Evolutionary conservation across 2,888 invertebrate species (phyloP).

Genomic region (Isoperla grammatica): DNA sequence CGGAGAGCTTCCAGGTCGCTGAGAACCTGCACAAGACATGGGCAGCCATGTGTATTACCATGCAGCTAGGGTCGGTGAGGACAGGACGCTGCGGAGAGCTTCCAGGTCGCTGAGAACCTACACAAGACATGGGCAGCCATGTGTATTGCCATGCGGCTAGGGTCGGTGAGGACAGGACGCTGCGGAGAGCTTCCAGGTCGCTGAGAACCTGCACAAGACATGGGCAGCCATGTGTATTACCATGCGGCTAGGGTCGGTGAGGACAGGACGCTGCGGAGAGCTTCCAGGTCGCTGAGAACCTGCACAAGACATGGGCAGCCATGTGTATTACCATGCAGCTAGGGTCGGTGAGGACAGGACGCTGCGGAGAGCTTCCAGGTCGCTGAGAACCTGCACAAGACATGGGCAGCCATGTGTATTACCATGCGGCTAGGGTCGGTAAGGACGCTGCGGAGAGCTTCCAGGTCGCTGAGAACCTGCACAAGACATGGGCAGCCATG

Average conservation of each 20-base stretch:
- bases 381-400: constrained; percentile 47
- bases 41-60: constrained; percentile 66
- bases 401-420: constrained; percentile 67
- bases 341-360: constrained; percentile 54
- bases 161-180: constrained; percentile 53
- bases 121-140: constrained; percentile 65
- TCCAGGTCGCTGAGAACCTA: constrained; percentile 46
- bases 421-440: constrained; percentile 56
- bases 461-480: constrained; percentile 44
- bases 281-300: constrained; percentile 45
- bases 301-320: constrained; percentile 61
- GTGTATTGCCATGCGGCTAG: constrained; percentile 61
- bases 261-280: constrained; percentile 51
- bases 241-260: constrained; percentile 57
- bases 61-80: constrained; percentile 55
- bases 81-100: constrained; percentile 51
- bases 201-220: constrained; percentile 49
- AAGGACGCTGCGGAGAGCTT: constrained; percentile 53
- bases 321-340: constrained; percentile 64
- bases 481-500: constrained; percentile 65
- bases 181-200: constrained; percentile 50
- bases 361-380: constrained; percentile 50
- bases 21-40: constrained; percentile 54
- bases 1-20: constrained; percentile 50
- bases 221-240: constrained; percentile 69